A percentile compares a stretch with the other conserved stretches of the same genome.
These are phyloP conservation scores for Phrynocephalus guinanensis DNA, from an alignment of 2,797 vertebrate genomes.

Conservation along the genomic window DNA sequence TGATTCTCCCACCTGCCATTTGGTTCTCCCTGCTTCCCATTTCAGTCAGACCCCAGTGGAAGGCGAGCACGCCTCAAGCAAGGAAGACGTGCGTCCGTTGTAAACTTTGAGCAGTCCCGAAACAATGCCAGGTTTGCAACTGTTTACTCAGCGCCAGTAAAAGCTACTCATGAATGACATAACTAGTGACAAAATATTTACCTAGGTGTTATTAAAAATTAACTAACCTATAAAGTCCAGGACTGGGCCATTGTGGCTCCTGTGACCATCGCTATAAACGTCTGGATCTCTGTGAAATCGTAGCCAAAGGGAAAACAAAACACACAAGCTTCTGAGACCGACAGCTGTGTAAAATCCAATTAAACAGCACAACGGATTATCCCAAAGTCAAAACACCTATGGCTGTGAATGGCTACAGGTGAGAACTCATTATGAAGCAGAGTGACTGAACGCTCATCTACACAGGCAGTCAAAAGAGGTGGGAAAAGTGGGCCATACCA, in stretches of 20 bases:
- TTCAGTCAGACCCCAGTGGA: background rate
- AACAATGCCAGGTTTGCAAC: background rate
- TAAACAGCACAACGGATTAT: conserved; percentile 73
- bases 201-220: background rate
- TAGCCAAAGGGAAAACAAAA: background rate
- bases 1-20: background rate
- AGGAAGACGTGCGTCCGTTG: background rate
- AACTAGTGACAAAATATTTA: background rate
- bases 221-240: background rate
- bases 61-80: background rate
- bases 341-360: conserved; percentile 71
- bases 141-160: background rate
- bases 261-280: background rate
- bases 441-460: conserved; percentile 41
- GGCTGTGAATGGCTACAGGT: conserved; percentile 61
- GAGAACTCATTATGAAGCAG: conserved; percentile 66
- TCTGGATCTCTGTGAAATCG: conserved; percentile 47
- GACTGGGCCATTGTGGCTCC: conserved; percentile 1
- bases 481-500: background rate
- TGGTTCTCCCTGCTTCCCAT: too few relatives aligned
- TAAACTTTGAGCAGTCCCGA: background rate
- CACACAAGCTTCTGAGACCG: conserved; percentile 42
- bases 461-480: background rate
- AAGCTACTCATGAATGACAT: background rate
- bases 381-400: conserved; percentile 67